phyloP scores from a whole-genome alignment of 2,888 invertebrate species.

The Parnassius orleans region DNA sequence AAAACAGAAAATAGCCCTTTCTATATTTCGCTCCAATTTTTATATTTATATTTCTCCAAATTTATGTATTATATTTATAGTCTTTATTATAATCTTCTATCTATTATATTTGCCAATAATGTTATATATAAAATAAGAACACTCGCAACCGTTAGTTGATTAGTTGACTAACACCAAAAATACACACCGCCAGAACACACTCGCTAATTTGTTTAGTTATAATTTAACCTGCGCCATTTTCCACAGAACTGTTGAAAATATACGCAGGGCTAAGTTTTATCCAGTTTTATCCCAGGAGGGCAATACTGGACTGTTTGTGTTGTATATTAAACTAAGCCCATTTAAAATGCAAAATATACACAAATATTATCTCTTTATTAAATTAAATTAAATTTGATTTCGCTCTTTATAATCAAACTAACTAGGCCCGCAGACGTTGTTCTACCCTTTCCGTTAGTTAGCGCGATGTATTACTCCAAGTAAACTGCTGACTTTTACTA shows the following conservation, averaged over 20 bases:
- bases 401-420: constrained; percentile 6
- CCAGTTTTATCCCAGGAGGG: constrained; percentile 1
- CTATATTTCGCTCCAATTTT: too few species aligned
- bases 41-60: too few species aligned
- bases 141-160: not conserved
- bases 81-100: too few species aligned
- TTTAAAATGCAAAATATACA: constrained; percentile 16
- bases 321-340: constrained; percentile 17
- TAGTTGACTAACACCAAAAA: constrained; percentile 16
- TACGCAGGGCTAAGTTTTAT: constrained; percentile 5
- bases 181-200: constrained; percentile 1
- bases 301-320: constrained; percentile 7
- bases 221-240: constrained; percentile 12
- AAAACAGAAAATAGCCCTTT: too few species aligned
- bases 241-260: constrained; percentile 6
- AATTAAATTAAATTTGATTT: constrained; percentile 10
- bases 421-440: not conserved
- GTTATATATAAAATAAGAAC: not conserved
- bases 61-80: too few species aligned
- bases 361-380: constrained; percentile 22
- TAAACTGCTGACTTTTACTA: too few species aligned
- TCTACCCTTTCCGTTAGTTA: not conserved
- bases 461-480: not conserved
- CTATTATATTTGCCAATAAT: too few species aligned
- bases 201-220: constrained; percentile 16